Base-by-base conservation (phyloP, 2,797 vertebrate genomes). In the Champsocephalus gunnari region DNA sequence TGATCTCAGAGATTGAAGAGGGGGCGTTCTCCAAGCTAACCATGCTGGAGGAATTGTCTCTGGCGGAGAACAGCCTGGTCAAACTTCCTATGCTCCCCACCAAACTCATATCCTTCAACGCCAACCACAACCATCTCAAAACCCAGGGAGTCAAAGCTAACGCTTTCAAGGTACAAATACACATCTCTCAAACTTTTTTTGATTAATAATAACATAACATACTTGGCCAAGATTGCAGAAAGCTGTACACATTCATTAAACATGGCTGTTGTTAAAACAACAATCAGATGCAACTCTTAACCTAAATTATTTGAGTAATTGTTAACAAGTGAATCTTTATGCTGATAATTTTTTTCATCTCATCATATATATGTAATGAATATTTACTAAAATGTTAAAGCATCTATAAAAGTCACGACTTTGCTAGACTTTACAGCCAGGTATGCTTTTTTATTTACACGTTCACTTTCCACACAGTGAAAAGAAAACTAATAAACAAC, bases 1-100 rank as follows among this genome's bases (percentile, higher is more conserved):
- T 95, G 62, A 99, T 99, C 90, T 95, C 97, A 75, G 97, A 98
- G 88, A 99, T 99, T 84, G 98, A 99, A 89, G 98, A 99, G 0
- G 95, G 95, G 11, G 96, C 97, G 8, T 99, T 99, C 87, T 94
- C 96, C 63, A 97, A 98, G 69, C 95, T 99, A 44, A 77, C 87
- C 5, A 51, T 96, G 56, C 80, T 99, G 79, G 98, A 99, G 91
- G 96, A 98, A 81, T 93, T 99, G 72, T 94, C 95, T 69, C 94
- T 99, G 76, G 96, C 97, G 66, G 98, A 99, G 90, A 99, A 99
- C 87, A 87, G 80, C 71, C 93, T 99, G 75, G 65, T 96, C 77
- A 98, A 95, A 84, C 96, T 99, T 80, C 98, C 98, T 8, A 94
- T 93, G 89, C 95, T 99, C 53, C 98, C 98, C 49, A 56, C 92